phyloP scores from a whole-genome alignment of 2,797 vertebrate genomes.

The Dallia pectoralis region DNA sequence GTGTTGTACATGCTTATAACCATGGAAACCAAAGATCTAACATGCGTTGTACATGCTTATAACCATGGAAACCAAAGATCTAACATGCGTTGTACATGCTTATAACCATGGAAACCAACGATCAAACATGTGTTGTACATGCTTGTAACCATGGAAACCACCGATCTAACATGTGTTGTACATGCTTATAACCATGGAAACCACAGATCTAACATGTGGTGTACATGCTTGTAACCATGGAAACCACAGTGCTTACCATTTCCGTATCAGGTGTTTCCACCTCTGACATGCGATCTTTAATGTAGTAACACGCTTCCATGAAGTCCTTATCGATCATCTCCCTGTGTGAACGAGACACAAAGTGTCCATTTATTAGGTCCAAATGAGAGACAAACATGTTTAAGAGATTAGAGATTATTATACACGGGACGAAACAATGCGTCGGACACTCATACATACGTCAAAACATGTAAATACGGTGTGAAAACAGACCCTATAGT shows the following conservation, averaged over 20 bases:
- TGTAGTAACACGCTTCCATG: constrained; percentile 81
- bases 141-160: no score
- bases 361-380: neutral
- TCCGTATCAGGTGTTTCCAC: constrained; percentile 79
- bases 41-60: neutral
- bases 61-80: neutral
- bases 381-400: neutral
- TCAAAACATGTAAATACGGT: neutral
- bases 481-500: neutral
- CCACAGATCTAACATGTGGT: neutral
- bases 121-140: neutral
- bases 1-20: no score
- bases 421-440: neutral
- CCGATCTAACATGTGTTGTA: neutral
- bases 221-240: no score
- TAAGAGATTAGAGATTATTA: neutral
- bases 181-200: no score
- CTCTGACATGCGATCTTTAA: constrained; percentile 86
- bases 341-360: constrained; percentile 65
- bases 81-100: neutral
- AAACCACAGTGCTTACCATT: constrained; percentile 64
- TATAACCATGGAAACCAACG: neutral
- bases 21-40: neutral
- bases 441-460: neutral
- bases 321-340: constrained; percentile 85